Evolutionary conservation across 1,140 invertebrate species (phyloP), one percentile per base, ranked within the genome.

Genomic region (Cydia pomonella): DNA sequence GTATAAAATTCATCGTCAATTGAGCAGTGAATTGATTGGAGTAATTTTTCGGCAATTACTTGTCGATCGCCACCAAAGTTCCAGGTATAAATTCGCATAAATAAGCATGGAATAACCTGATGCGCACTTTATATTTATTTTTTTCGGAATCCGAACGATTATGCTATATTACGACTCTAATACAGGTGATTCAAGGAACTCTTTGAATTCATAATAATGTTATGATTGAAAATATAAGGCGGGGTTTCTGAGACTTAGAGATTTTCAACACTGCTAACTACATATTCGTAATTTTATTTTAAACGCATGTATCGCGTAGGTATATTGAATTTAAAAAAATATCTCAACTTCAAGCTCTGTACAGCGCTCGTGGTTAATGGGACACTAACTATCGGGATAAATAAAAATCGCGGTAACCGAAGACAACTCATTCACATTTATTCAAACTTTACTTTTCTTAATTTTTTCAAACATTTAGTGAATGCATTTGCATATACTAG

Each of bases 41-140:
- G 75, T 76, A 82, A 82, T 82, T 82, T 82, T 72, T 78, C 73
- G 64, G 73, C 79, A 74, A 82, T 80, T 82, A 80, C 74, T 73
- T 76, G 73, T 66, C 69, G 73, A 38, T 75, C 72, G 79, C 81
- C 76, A 74, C 81, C 77, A 21, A 72, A 76, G 76, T 82, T 82
- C 81, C 71, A 62, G 74, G 81, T 80, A 82, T 41, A 62, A 64
- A 59, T 59, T 79, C 81, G 76, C 81, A 82, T 82, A 82, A 82
- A 82, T 80, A 82, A 75, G 53, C 74, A 76, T 29, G 76, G 77
- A 79, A 79, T 79, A 82, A 75, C 77, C 74, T 16, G 72, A 59
- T 73, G 33, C 10, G 13, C 38, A 72, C 53, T 47, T 72, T 23
- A 64, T 77, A 79, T 78, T 80, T 79, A 78, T 71, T 77, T 79